Evolutionary conservation across 2,797 vertebrate genomes (phyloP).

Genomic region (Gobio occitaniae): DNA sequence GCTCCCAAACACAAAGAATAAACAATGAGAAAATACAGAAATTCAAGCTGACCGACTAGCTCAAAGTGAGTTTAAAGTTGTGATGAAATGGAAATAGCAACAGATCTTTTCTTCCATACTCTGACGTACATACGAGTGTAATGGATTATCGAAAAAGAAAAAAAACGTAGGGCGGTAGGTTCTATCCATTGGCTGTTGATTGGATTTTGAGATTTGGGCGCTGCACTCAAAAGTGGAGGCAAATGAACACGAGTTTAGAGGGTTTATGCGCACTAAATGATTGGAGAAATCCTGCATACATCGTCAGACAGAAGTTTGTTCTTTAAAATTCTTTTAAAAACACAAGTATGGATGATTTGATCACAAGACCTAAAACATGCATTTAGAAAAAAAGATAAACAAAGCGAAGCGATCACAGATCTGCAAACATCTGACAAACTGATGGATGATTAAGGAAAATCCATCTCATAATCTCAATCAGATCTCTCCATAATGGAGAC

Average conservation of each 20-base stretch:
- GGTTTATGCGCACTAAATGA: background rate
- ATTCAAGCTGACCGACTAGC: background rate
- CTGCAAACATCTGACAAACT: background rate
- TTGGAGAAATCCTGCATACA: background rate
- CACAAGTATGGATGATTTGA: background rate
- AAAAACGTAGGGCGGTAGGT: background rate
- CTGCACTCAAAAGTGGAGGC: background rate
- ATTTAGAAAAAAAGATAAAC: background rate
- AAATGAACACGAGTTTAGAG: background rate
- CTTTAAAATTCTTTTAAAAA: background rate
- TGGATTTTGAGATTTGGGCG: background rate
- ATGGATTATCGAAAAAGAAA: background rate
- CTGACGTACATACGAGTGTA: background rate
- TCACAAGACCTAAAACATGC: background rate
- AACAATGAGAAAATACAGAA: slow-evolving; percentile 17
- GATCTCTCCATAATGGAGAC: background rate
- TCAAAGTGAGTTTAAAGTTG: background rate
- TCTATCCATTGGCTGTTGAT: background rate
- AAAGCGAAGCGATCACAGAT: background rate
- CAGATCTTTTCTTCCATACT: background rate
- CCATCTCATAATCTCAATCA: background rate
- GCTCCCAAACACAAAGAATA: slow-evolving; percentile 21
- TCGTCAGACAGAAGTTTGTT: background rate
- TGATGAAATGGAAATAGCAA: background rate
- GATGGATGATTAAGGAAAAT: background rate